Percentiles rank a stretch among this genome's conserved stretches.
Conservation (phyloP, 2,113 vertebrate genomes). For the Alethe castanea region DNA sequence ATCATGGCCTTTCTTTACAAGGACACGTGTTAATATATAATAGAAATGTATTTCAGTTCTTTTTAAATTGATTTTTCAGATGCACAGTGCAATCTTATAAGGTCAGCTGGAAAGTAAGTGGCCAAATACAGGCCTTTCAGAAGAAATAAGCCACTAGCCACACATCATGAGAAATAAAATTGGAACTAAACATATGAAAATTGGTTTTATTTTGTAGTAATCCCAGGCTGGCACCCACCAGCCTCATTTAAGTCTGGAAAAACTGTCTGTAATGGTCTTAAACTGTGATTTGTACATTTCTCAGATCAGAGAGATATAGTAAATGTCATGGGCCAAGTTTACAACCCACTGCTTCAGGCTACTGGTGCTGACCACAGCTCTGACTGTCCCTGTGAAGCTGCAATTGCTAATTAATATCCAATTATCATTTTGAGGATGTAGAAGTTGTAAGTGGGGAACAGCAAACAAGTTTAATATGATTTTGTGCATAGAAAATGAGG, state of each 20-base stretch:
- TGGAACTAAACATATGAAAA: not conserved
- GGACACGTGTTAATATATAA: conserved; percentile 65
- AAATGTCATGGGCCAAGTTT: not conserved
- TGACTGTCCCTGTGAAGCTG: not conserved
- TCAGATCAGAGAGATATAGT: not conserved
- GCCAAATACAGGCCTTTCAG: not conserved
- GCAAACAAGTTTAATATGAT: not conserved
- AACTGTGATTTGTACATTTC: not conserved
- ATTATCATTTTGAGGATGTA: not conserved
- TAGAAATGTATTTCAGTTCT: conserved; percentile 24
- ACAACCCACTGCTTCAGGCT: not conserved
- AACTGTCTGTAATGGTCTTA: not conserved
- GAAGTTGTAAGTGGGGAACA: not conserved
- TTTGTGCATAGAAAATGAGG: not conserved
- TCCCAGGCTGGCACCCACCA: not conserved
- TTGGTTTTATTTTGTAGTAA: not conserved
- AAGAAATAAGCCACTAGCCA: not conserved
- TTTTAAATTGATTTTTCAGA: conserved; percentile 53
- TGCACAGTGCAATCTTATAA: not conserved
- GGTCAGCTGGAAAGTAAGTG: not conserved
- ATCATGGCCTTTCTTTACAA: conserved; percentile 18
- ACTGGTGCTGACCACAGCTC: not conserved
- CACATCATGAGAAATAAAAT: not conserved
- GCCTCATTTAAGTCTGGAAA: not conserved
- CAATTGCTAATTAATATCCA: not conserved